Base-by-base conservation (phyloP, 1,140 invertebrate species). In the Ephestia elutella region DNA sequence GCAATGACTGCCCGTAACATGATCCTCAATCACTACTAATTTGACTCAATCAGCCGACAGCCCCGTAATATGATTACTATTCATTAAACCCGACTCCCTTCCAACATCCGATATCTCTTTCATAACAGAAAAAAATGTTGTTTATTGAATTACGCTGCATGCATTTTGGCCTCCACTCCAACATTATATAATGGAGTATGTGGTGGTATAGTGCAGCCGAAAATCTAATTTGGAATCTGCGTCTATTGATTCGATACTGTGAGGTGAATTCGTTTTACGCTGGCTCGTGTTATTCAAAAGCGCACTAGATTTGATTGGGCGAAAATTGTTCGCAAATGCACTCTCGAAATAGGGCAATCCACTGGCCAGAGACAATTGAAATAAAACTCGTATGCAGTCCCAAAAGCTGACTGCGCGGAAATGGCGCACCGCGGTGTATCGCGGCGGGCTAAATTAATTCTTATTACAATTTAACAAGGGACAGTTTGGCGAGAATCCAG, bases 321-420 rank as follows among this genome's bases (percentile, higher is more conserved):
- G 62, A 74, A 75, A 77, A 76, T 72, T 71, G 70, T 75, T 78
- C 62, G 75, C 73, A 66, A 72, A 61, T 75, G 72, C 68, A 71
- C 69, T 77, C 72, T 78, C 73, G 68, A 83, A 86, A 82, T 84
- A 79, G 81, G 83, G 66, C 80, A 80, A 82, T 84, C 71, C 78
- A 80, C 78, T 75, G 78, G 77, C 81, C 21, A 79, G 75, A 83
- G 80, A 84, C 83, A 82, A 82, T 82, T 81, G 78, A 80, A 84
- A 86, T 78, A 81, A 82, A 86, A 83, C 76, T 68, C 62, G 61
- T 60, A 35, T 71, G 68, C 71, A 75, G 63, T 68, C 63, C 59
- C 54, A 50, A 68, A 44, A 17, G 13, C 59, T 49, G 59, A 51
- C 48, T 54, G 38, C 55, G 58, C 19, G 50, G 66, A 61, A 73